Evolutionary conservation across 2,797 vertebrate genomes (phyloP), one percentile per base, ranked within the genome.

Genomic region (Sebastes miniatus): DNA sequence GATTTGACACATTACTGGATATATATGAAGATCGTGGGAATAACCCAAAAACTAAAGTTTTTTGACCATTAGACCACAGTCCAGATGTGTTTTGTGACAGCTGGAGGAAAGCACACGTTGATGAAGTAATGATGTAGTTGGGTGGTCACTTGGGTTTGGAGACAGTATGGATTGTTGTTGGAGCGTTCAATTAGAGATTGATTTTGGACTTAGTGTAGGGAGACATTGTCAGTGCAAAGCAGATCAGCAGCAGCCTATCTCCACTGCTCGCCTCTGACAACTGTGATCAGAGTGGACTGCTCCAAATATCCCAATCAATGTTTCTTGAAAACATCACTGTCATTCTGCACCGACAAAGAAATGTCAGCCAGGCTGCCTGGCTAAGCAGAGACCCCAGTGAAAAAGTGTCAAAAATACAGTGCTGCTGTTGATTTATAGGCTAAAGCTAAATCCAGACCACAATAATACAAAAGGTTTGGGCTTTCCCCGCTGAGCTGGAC

Each of bases 171-270:
- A 92, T 93, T 88, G 87, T 84, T 91, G 88, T 89, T 81, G 76
- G 82, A 84, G 78, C 50, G 76, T 83, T 91, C 92, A 90, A 91
- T 94, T 87, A 85, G 73, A 77, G 61, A 92, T 94, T 90, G 90
- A 92, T 93, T 94, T 94, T 90, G 69, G 88, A 89, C 88, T 93
- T 90, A 91, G 80, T 76, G 88, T 73, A 74, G 83, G 80, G 77
- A 91, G 87, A 92, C 79, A 85, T 85, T 90, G 91, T 92, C 89
- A 87, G 84, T 76, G 80, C 6, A 67, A 22, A 84, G 83, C 81
- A 86, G 87, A 90, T 91, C 78, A 81, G 59, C 84, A 78, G 73
- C 75, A 14, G 83, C 80, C 70, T 86, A 83, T 89, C 84, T 89
- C 61, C 65, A 62, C 64, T 13, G 47, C 79, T 83, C 31, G 39